Evolutionary conservation across 2,113 vertebrate genomes (phyloP).

Genomic region (Sprattus sprattus): DNA sequence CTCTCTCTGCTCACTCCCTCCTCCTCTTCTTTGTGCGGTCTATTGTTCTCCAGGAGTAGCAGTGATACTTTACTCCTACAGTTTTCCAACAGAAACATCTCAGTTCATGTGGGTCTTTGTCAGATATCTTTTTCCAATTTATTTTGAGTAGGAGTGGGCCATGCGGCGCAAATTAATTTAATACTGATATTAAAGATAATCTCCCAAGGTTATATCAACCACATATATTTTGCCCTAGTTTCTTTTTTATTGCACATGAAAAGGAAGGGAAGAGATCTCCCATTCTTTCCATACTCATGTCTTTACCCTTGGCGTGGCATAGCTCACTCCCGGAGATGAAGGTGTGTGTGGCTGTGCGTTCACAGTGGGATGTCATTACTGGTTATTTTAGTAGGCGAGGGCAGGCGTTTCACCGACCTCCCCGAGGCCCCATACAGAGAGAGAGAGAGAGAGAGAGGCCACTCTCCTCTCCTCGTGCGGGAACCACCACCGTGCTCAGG

Average conservation of each 20-base stretch:
- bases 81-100: background rate
- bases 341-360: conserved; percentile 12
- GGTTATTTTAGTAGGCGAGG: conserved; percentile 37
- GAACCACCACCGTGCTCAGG: background rate
- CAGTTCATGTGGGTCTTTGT: background rate
- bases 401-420: conserved; percentile 31
- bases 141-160: background rate
- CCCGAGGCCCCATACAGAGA: conserved; percentile 32
- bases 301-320: background rate
- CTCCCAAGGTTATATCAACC: background rate
- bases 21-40: background rate
- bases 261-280: background rate
- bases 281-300: background rate
- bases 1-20: background rate
- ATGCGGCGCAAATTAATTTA: background rate
- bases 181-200: conserved; percentile 1
- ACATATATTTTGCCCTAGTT: conserved; percentile 12
- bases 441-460: background rate
- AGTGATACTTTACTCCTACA: background rate
- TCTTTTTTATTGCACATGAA: background rate
- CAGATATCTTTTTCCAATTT: background rate
- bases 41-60: background rate
- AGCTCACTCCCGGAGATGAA: background rate
- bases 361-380: conserved; percentile 26
- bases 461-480: conserved; percentile 22